A percentile compares a stretch with the other conserved stretches of the same genome.
Conservation (phyloP, 2,113 vertebrate genomes). For the Anolis carolinensis region DNA sequence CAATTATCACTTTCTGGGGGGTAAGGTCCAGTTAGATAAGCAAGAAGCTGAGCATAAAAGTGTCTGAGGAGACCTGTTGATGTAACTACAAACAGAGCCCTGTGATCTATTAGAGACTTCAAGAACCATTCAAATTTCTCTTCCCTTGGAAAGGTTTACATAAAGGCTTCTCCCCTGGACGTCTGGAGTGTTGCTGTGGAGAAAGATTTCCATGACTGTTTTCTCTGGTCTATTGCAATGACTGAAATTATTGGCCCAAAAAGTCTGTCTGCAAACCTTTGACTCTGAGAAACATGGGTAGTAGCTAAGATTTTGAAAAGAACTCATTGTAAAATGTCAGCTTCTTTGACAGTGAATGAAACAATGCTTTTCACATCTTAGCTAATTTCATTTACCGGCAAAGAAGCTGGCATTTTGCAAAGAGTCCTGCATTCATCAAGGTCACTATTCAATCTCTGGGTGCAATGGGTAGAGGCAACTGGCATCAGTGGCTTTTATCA, state of each 20-base stretch:
- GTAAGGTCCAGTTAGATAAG: conserved; percentile 37
- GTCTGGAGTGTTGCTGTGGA: neutral
- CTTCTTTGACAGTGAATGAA: no score
- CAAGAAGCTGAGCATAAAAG: conserved; percentile 45
- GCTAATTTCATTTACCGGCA: neutral
- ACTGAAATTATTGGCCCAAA: neutral
- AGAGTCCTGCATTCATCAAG: neutral
- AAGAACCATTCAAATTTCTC: neutral
- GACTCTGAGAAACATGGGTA: neutral
- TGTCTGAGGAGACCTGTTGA: neutral
- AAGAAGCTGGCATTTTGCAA: neutral
- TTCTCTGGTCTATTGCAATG: neutral
- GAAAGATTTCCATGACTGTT: neutral
- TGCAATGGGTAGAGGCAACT: neutral
- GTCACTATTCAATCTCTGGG: neutral
- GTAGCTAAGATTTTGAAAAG: neutral
- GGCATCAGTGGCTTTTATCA: neutral
- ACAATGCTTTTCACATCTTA: no score
- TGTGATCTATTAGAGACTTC: neutral
- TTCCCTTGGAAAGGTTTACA: neutral
- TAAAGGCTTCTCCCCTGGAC: neutral
- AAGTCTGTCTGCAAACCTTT: neutral
- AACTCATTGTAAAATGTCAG: no score
- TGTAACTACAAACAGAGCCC: neutral
- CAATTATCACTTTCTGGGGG: conserved; percentile 55